phyloP scores from a whole-genome alignment of 1,140 invertebrate genomes.

The Pogonomyrmex californicus region DNA sequence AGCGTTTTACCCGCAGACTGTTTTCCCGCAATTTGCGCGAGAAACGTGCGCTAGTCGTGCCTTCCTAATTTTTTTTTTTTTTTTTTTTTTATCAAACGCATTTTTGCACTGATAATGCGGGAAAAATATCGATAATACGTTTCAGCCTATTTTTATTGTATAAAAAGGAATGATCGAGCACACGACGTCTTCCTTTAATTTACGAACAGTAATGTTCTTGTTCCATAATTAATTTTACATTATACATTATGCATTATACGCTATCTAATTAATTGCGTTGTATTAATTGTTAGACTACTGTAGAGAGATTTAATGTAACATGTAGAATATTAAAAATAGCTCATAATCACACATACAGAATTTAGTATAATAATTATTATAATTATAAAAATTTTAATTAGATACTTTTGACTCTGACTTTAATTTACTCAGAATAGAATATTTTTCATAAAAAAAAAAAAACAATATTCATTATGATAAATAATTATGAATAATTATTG shows the following conservation, averaged over 20 bases:
- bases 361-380: neutral
- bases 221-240: neutral
- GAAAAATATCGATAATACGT: neutral
- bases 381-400: slow-evolving; percentile 9
- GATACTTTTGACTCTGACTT: neutral
- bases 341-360: neutral
- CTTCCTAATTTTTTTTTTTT: neutral
- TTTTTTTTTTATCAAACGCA: neutral
- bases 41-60: neutral
- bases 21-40: slow-evolving; percentile 28
- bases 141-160: neutral
- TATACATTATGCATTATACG: neutral
- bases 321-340: neutral
- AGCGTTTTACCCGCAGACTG: slow-evolving; percentile 20
- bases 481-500: neutral
- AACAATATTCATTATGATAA: neutral
- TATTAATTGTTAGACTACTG: neutral
- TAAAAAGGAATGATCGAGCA: neutral
- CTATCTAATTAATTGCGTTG: neutral
- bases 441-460: neutral
- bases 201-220: neutral
- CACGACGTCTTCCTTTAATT: neutral
- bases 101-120: slow-evolving; percentile 20
- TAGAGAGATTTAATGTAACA: no score
- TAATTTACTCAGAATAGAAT: neutral